Evolutionary conservation across 2,888 invertebrate species (phyloP), one percentile per base, ranked within the genome.

Genomic region (Amblyjoppa fuscipennis): DNA sequence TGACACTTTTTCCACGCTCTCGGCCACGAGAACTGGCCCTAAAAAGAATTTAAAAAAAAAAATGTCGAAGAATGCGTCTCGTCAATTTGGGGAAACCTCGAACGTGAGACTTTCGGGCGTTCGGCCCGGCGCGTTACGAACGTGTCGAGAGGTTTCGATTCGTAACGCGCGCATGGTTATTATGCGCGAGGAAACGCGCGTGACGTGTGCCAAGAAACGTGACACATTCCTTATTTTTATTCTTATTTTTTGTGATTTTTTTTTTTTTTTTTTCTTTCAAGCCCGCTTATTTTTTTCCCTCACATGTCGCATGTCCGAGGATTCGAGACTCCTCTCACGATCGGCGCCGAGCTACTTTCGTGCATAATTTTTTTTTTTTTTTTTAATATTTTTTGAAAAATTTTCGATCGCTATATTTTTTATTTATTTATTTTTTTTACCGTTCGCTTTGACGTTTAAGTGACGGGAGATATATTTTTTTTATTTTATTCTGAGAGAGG

Each of bases 1-100:
- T 61, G 41, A 74, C 59, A 41, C 9, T 74, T 61, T 74, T 74
- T 73, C 28, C 49, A 9, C 7, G 20, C 13, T 16, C 13, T 59
- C 13, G 59, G 41, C 11, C 25, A 53, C 25, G 59, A 41, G 41
- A 74, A 16, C 3, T 45, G 13, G 16, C 25, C 5, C 25, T 28
- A 7, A 31, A 71, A 53, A 53, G 34, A 16, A 3, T 9, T 7
- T 3, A 16, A 28, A 20, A 16, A 16, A 70, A 70, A 51, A 71
- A 71, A 31, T 53, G 20, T 20, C 7, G 53, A 4, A 25, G 51
- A 51, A 34, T 25, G n/a, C 31, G 59, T 9, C 74, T 25, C 74
- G 6, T 59, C 28, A 28, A 59, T 79, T 78, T 53, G 78, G 70
- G 78, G 56, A 78, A 78, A 69, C 51, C 25, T 68, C 59, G 25